Evolutionary conservation across 2,797 vertebrate species (phyloP).

Genomic region (Arrhamphus sclerolepis): DNA sequence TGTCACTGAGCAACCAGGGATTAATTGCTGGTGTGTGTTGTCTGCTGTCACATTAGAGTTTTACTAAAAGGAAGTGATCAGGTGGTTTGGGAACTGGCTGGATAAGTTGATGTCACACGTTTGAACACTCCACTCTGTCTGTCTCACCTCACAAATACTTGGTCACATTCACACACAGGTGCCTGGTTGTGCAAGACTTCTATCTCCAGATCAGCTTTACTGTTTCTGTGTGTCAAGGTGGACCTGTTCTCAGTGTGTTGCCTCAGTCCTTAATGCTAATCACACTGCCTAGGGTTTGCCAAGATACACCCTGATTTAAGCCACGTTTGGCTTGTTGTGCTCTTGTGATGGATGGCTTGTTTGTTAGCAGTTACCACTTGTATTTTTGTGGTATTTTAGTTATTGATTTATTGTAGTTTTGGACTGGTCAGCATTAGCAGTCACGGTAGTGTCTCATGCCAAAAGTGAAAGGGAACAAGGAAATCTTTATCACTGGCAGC

Average conservation of each 20-base stretch:
- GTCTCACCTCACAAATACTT: neutral
- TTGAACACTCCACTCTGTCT: neutral
- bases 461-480: no score
- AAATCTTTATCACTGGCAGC: no score
- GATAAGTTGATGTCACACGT: constrained; percentile 20
- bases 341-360: neutral
- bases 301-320: constrained; percentile 15
- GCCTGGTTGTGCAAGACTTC: constrained; percentile 48
- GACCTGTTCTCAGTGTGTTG: constrained; percentile 52
- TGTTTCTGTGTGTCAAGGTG: constrained; percentile 52
- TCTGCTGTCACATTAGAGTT: neutral
- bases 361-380: neutral
- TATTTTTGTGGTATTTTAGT: neutral
- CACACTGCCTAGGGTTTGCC: constrained; percentile 37
- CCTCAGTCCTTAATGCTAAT: constrained; percentile 52
- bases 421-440: neutral
- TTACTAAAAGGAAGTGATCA: constrained; percentile 8
- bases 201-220: constrained; percentile 67
- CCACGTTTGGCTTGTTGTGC: neutral
- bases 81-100: constrained; percentile 25
- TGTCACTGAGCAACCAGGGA: neutral
- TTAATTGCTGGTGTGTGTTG: constrained; percentile 8
- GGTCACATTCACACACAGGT: constrained; percentile 16
- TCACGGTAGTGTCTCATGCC: neutral
- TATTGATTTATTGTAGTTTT: neutral